Conservation (phyloP, 64 coral and sea anemone species). For the Anthopleura sola region DNA sequence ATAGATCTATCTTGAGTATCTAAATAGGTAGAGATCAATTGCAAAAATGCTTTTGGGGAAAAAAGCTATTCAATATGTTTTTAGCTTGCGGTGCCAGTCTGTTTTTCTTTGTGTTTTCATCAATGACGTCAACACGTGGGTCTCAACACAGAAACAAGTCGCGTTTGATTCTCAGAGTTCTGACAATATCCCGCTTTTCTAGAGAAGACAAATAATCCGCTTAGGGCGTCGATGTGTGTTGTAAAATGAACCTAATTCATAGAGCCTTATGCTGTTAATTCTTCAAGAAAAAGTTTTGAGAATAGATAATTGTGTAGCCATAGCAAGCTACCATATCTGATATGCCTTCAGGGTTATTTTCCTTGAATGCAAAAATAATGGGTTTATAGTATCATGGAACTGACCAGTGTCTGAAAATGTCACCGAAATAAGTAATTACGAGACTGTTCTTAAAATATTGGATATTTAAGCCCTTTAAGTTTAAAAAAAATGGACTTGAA, state of each 20-base stretch:
- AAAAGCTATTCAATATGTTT: neutral
- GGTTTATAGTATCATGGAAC: neutral
- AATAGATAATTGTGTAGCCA: neutral
- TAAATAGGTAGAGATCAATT: too few species aligned
- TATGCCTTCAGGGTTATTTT: neutral
- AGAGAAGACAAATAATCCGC: neutral
- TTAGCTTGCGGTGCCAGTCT: neutral
- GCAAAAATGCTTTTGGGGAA: too few species aligned
- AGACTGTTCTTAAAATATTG: too few species aligned
- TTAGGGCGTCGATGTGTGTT: neutral
- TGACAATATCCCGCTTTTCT: neutral
- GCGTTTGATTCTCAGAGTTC: neutral
- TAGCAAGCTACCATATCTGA: neutral
- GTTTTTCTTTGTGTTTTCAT: neutral
- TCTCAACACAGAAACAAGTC: neutral
- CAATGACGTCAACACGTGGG: neutral
- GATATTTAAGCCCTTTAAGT: too few species aligned
- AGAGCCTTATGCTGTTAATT: neutral
- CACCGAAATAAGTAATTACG: too few species aligned
- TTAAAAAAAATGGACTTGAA: too few species aligned
- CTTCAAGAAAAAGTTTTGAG: too few species aligned
- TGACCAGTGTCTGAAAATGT: too few species aligned
- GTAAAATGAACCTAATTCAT: neutral
- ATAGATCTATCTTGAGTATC: too few species aligned
- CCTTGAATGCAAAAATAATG: neutral